A percentile compares a stretch with the other conserved stretches of the same genome.
Evolutionary conservation across 2,113 vertebrate genomes (phyloP).

Genomic region (Mus spicilegus): DNA sequence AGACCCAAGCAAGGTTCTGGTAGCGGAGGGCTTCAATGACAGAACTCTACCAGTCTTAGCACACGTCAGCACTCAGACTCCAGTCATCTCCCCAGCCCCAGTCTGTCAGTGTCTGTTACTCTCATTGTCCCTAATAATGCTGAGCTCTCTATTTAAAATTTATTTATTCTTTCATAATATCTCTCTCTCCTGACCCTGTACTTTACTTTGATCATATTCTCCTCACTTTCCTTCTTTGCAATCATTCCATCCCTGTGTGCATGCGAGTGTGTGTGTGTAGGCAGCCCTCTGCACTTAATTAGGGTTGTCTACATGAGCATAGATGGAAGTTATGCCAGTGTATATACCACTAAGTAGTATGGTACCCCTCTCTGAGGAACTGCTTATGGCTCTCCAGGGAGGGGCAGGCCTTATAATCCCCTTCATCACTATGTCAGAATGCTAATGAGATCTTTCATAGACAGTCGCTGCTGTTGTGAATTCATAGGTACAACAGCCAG

Average conservation of each 20-base stretch:
- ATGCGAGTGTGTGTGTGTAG: neutral
- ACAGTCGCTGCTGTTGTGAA: neutral
- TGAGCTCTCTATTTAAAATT: neutral
- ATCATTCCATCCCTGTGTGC: neutral
- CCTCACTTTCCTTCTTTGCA: neutral
- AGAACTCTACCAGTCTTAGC: neutral
- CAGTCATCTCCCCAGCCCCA: neutral
- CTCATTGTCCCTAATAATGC: neutral
- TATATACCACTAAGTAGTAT: neutral
- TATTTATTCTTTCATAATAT: neutral
- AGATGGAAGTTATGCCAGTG: neutral
- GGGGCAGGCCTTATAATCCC: neutral
- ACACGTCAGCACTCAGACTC: neutral
- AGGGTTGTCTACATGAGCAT: neutral
- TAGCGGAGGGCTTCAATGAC: neutral
- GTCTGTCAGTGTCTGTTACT: neutral
- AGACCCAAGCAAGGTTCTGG: neutral
- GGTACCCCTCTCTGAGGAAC: neutral
- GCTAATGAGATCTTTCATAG: neutral
- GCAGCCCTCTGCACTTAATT: neutral
- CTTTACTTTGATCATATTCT: neutral
- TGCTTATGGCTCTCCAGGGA: neutral
- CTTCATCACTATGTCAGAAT: neutral
- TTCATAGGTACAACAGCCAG: neutral
- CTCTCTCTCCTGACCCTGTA: neutral